phyloP scores from a whole-genome alignment of 2,113 vertebrate genomes.

The Platichthys flesus region DNA sequence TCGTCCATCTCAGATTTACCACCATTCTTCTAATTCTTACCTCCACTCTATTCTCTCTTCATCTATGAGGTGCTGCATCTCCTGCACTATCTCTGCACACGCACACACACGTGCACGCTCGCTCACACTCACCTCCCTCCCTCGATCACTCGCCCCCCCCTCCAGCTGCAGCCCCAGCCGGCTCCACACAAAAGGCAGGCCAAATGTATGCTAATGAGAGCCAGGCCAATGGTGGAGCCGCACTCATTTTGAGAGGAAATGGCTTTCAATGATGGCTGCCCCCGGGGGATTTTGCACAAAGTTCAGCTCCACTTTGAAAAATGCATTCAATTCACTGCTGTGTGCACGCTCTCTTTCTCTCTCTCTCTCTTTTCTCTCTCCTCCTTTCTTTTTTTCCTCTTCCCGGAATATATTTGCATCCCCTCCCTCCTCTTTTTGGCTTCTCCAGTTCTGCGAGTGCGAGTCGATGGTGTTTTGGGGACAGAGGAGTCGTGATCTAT shows the following conservation, averaged over 20 bases:
- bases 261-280: constrained; percentile 79
- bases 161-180: constrained; percentile 71
- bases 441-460: constrained; percentile 22
- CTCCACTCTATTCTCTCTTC: constrained; percentile 11
- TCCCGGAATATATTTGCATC: constrained; percentile 53
- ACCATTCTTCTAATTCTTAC: constrained; percentile 17
- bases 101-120: constrained; percentile 18
- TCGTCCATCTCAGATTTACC: constrained; percentile 26
- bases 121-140: constrained; percentile 12
- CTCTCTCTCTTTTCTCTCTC: constrained; percentile 21
- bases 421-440: constrained; percentile 15
- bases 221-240: constrained; percentile 76
- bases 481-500: constrained; percentile 48
- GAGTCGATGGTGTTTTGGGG: background rate
- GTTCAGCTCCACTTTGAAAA: constrained; percentile 78
- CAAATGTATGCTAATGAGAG: constrained; percentile 82
- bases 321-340: constrained; percentile 76
- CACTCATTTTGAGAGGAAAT: constrained; percentile 83
- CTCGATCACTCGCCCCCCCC: constrained; percentile 4
- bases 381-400: constrained; percentile 16
- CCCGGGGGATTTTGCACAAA: constrained; percentile 73
- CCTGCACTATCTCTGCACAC: constrained; percentile 13
- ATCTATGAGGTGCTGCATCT: constrained; percentile 48
- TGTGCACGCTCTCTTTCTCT: constrained; percentile 50
- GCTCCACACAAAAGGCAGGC: constrained; percentile 75